Conservation (phyloP, 2,113 vertebrate genomes). For the Barnardius zonarius region DNA sequence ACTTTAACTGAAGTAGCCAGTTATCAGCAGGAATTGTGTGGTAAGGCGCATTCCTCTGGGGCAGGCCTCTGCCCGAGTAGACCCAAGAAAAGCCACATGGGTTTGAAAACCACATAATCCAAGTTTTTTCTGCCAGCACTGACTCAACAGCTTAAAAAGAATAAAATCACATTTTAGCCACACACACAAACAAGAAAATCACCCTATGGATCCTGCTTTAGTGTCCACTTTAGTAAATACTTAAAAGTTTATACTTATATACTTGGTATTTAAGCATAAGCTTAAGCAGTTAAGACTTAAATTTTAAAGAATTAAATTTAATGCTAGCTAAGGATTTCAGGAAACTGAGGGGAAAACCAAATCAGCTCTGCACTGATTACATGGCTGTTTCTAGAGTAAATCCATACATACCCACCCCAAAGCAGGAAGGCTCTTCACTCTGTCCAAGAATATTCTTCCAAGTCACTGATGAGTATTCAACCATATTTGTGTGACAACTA, state of each 20-base stretch:
- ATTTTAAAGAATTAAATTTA: neutral
- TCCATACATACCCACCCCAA: neutral
- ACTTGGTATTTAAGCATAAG: neutral
- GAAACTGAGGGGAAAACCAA: fast-evolving
- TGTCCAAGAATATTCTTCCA: neutral
- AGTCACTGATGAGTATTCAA: neutral
- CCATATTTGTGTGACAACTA: neutral
- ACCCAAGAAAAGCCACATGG: neutral
- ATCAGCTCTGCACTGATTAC: neutral
- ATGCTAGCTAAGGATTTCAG: neutral
- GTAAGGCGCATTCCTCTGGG: neutral
- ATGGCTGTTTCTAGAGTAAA: neutral
- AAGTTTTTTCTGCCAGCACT: neutral
- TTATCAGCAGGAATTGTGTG: neutral
- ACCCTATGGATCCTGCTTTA: neutral
- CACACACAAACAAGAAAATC: too few species aligned
- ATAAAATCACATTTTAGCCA: neutral
- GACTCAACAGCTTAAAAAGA: neutral
- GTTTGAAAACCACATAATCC: neutral
- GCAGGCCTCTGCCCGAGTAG: neutral
- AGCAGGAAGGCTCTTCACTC: neutral
- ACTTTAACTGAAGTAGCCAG: neutral
- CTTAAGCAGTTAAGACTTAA: neutral
- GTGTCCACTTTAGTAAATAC: neutral
- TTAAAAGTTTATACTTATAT: neutral